Evolutionary conservation across 2,797 vertebrate species (phyloP), one percentile per base, ranked within the genome.

Genomic region (Pelodytes ibericus): DNA sequence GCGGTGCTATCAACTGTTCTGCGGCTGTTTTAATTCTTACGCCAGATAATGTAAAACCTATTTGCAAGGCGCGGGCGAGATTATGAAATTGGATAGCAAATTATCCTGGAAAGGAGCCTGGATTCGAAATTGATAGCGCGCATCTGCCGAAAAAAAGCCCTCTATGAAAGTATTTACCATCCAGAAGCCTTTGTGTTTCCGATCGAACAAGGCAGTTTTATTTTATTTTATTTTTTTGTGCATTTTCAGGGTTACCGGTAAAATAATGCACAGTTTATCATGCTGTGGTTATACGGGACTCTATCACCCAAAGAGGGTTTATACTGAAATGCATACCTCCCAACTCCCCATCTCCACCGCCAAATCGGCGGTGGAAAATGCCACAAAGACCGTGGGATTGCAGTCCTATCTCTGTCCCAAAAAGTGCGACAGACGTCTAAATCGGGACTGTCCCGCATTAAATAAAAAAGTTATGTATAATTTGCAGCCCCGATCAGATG

Each of bases 31-130:
- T 47, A 31, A 49, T 53, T 24, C 65, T n/a, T 11, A 16, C 5
- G 26, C 49, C 47, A 22, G 44, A 68, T 53, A 49, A 53, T 68
- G 47, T 53, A 27, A 30, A 47, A 30, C 49, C 63, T 49, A 18
- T 68, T 53, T 20, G 27, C 65, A n/a, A 31, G 47, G 27, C 26
- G 3, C 16, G 65, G 33, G 26, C 53, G 27, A 8, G 64, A 66
- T 66, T 66, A 44, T 25, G 47, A 51, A 68, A 68, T 31, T 68
- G 65, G 26, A 20, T 31, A 33, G 65, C 27, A 53, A 30, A 51
- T 68, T 68, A 53, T 68, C 7, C 39, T 51, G 65, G 47, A 53
- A 51, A 30, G 10, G 18, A 33, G 44, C 44, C 47, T n/a, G 22
- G 27, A 53, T 15, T 20, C 24, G 4, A 51, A 53, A 51, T 53